Evolutionary conservation across 2,888 invertebrate species (phyloP), one percentile per base, ranked within the genome.

Genomic region (Crepidodera aurea): DNA sequence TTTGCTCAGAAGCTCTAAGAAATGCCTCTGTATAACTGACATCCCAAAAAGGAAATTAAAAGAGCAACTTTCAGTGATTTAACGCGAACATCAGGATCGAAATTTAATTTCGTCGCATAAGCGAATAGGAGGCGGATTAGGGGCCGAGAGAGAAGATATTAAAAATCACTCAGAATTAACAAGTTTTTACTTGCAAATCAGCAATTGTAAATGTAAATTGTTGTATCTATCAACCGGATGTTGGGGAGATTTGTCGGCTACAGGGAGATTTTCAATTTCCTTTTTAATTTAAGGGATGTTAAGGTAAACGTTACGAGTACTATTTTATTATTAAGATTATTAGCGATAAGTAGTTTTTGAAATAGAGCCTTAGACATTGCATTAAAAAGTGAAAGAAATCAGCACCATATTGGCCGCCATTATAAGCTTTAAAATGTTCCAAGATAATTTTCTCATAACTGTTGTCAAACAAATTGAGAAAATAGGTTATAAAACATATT

Each of bases 131-230:
- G 1, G 15, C 8, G 2, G 40, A 40, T 5, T 1, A 16, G 40
- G 15, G 15, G 4, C 37, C 2, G 22, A 2, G 6, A 6, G 22
- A 15, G 13, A 13, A 16, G 40, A 40, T 40, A 40, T 40, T 40
- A 40, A 40, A 40, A 40, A 40, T 40, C 16, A 40, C 18, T 40
- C 10, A 18, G 40, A 40, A 40, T 40, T 40, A 40, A 40, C 40
- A 40, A 10, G 40, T 40, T 40, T 40, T 40, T 40, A 40, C 40
- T 40, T 40, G 40, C 40, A 40, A 40, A 40, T 40, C 40, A 40
- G 40, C 18, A 40, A 40, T 40, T 40, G 40, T 40, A 8, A 40
- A 40, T 40, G 40, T 40, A 40, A 40, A 40, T 40, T 40, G 40
- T 40, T 40, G 40, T 40, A 40, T 40, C 40, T 12, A 40, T 18